Base-by-base conservation (phyloP, 2,797 vertebrate species). In the Hippocampus kuda region DNA sequence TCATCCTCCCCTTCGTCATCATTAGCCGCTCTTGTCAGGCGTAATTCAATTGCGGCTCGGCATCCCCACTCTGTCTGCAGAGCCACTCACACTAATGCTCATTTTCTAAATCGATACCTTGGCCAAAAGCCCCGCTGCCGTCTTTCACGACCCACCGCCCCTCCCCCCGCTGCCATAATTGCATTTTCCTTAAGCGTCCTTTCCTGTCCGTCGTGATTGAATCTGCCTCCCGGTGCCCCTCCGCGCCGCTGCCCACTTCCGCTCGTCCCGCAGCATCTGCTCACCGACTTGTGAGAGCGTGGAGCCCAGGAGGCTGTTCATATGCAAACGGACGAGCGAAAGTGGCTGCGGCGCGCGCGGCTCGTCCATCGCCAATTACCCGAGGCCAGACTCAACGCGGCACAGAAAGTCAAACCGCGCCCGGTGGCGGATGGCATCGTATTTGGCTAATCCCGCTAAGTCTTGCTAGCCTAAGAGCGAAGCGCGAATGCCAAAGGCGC, bases 31-130 rank as follows among this genome's bases (percentile, higher is more conserved):
- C 74, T 61, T 70, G 80, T 81, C 81, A 59, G 71, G 69, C 67
- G 56, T 83, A 81, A 88, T 84, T 83, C 1, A 42, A 86, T 88
- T 84, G 22, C 71, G 81, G 49, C 68, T 68, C 66, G 12, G 42
- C 73, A 68, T 41, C 68, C 62, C 38, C 18, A 4, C 65, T 54
- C 65, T 51, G 15, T 48, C 57, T 64, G 51, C 71, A 70, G 65
- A 59, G 63, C 77, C 69, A 65, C 75, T 76, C 66, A 66, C 61
- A 70, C 75, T 5, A 1, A 61, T 18, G 67, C 67, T 74, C 72
- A 78, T 86, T 86, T 81, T 6, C 73, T 70, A 84, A 88, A 89
- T 90, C 80, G 66, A 85, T 89, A 71, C 69, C 48, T 77, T 84
- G 80, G 83, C 77, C 73, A 75, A 78, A 78, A 85, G 77, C 62